A percentile compares a stretch with the other conserved stretches of the same genome.
These are phyloP conservation scores for Drosophila heteroneura DNA, from an alignment of 2,888 invertebrate species.

Conservation along the genomic window DNA sequence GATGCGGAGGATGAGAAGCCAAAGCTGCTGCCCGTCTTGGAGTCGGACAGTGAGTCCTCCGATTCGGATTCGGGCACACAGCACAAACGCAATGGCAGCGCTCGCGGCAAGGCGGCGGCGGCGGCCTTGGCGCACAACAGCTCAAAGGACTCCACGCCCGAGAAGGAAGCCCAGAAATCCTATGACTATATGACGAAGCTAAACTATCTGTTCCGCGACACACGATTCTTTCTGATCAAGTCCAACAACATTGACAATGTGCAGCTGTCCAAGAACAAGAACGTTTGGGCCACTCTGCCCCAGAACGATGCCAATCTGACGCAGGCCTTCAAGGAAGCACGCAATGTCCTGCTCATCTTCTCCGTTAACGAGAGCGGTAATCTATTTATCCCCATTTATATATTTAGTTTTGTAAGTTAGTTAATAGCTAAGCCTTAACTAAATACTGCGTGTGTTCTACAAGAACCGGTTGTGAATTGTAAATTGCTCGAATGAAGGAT, in stretches of 20 bases:
- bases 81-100: slow-evolving; percentile 79
- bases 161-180: slow-evolving; percentile 84
- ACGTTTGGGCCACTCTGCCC: slow-evolving; percentile 98
- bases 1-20: slow-evolving; percentile 78
- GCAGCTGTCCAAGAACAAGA: slow-evolving; percentile 96
- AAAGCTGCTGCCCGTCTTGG: slow-evolving; percentile 59
- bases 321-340: slow-evolving; percentile 95
- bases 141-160: slow-evolving; percentile 67
- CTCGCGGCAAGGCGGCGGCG: slow-evolving; percentile 58
- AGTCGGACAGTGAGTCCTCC: slow-evolving; percentile 82
- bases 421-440: neutral
- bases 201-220: slow-evolving; percentile 97
- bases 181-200: slow-evolving; percentile 95
- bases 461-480: neutral
- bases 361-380: slow-evolving; percentile 97
- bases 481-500: neutral
- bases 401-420: neutral
- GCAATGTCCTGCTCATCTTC: slow-evolving; percentile 97
- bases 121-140: slow-evolving; percentile 46
- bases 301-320: slow-evolving; percentile 98
- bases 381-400: slow-evolving; percentile 37
- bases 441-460: neutral
- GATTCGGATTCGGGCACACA: slow-evolving; percentile 83
- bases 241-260: slow-evolving; percentile 99
- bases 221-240: slow-evolving; percentile 98